These are phyloP conservation scores for Hermaeophaga mercurialis DNA, from an alignment of 2,888 invertebrate genomes.

Conservation along the genomic window DNA sequence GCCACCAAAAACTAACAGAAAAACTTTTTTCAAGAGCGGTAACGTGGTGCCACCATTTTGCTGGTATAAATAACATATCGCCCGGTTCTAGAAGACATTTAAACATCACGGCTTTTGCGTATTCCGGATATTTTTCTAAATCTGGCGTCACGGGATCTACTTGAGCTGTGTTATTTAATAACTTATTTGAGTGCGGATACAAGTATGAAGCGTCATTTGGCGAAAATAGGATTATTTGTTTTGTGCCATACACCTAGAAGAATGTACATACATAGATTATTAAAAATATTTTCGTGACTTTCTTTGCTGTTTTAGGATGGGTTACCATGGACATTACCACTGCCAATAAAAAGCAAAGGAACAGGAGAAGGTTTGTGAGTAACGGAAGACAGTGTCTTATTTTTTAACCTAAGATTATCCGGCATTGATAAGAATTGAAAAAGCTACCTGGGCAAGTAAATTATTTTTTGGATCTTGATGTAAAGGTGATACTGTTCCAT, in stretches of 20 bases:
- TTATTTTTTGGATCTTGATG: conserved; percentile 96
- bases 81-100: conserved; percentile 79
- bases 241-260: conserved; percentile 81
- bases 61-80: conserved; percentile 92
- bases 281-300: too few species aligned
- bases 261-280: too few species aligned
- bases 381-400: too few species aligned
- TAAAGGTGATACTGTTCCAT: conserved; percentile 90
- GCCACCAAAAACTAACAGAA: conserved; percentile 98
- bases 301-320: too few species aligned
- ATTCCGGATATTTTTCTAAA: conserved; percentile 72
- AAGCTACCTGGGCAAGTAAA: conserved; percentile 76
- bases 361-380: too few species aligned
- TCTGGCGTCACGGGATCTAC: conserved; percentile 85
- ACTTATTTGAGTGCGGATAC: conserved; percentile 76
- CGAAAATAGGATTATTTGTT: conserved; percentile 84
- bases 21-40: conserved; percentile 87
- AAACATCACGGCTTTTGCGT: conserved; percentile 65
- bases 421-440: too few species aligned
- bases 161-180: conserved; percentile 89
- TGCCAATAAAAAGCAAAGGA: too few species aligned
- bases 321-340: too few species aligned
- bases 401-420: too few species aligned
- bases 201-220: conserved; percentile 72
- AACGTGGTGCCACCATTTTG: conserved; percentile 97